Base-by-base conservation (phyloP, 2,113 vertebrate species). In the Aythya baeri region DNA sequence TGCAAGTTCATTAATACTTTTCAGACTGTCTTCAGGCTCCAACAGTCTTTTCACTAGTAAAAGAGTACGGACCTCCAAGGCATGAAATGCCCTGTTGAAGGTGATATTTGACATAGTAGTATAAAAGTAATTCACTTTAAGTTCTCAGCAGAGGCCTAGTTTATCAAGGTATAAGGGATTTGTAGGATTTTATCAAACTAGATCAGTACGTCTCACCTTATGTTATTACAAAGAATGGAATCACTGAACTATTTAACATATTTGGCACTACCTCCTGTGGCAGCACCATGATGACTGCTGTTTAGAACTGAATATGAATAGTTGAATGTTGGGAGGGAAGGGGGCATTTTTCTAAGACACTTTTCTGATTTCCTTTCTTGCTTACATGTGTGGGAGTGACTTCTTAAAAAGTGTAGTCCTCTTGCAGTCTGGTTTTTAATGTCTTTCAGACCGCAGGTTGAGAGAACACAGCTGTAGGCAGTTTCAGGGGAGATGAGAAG, bases 381-480 rank as follows among this genome's bases (percentile, higher is more conserved):
- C 68, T 79, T 88, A 15, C 13, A 13, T 87, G 27, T 58, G 91
- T 85, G 74, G 84, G 91, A 96, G 77, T 91, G 89, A 79, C 74
- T 92, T 75, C 68, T 61, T 13, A 61, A 92, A 90, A 89, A 31
- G 57, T 68, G n/a, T 63, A 92, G 63, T 86, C 2, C 7, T 93
- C 58, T 92, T 89, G 49, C 70, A 84, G 73, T 16, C 66, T 84
- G 32, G 63, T 94, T 95, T 89, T 94, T 94, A 80, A 62, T 73
- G 54, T 85, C 78, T 87, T 87, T 91, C 81, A 91, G 81, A 79
- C 29, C 3, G 11, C 65, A 94, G 62, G 31, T 70, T 89, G 89
- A 87, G 77, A 86, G 92, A 91, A 72, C 70, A 68, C 83, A 93
- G 65, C 83, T 93, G 89, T 57, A 79, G 86, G 89, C 83, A 87